These are phyloP conservation scores for Cosmia trapezina DNA, from an alignment of 2,888 invertebrate species.

Conservation along the genomic window DNA sequence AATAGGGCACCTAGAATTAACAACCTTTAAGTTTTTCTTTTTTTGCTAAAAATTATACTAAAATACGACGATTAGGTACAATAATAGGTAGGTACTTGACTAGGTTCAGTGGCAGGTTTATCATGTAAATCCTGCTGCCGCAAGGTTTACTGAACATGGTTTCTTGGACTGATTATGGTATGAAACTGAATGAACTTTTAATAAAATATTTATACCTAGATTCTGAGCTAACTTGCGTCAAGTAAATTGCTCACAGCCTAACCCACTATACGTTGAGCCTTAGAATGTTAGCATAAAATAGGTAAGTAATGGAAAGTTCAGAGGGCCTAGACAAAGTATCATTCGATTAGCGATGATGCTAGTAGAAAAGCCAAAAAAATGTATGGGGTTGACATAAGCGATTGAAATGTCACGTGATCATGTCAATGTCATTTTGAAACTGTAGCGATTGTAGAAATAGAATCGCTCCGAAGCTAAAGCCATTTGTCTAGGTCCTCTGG, in stretches of 20 bases:
- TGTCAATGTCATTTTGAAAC: too few species aligned
- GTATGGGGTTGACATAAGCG: too few species aligned
- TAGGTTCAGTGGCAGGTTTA: not conserved
- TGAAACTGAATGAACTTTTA: slow-evolving; percentile 1
- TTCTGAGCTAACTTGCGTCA: too few species aligned
- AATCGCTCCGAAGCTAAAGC: too few species aligned
- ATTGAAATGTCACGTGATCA: too few species aligned
- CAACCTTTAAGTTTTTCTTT: not conserved
- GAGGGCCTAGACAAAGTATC: too few species aligned
- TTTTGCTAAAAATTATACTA: not conserved
- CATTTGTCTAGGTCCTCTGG: too few species aligned
- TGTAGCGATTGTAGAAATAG: too few species aligned
- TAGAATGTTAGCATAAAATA: not conserved
- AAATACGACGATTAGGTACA: not conserved
- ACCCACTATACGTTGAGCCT: not conserved
- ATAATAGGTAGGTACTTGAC: not conserved
- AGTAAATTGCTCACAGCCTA: not conserved
- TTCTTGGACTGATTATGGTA: not conserved
- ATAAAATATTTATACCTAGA: slow-evolving; percentile 2
- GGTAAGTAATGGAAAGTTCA: not conserved
- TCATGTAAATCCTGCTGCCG: not conserved
- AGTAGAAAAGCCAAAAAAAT: too few species aligned
- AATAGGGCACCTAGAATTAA: not conserved
- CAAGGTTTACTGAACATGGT: not conserved
- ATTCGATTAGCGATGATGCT: too few species aligned